A percentile compares a stretch with the other conserved stretches of the same genome.
phyloP scores from a whole-genome alignment of 2,888 invertebrate species.

The Ligdia adustata region DNA sequence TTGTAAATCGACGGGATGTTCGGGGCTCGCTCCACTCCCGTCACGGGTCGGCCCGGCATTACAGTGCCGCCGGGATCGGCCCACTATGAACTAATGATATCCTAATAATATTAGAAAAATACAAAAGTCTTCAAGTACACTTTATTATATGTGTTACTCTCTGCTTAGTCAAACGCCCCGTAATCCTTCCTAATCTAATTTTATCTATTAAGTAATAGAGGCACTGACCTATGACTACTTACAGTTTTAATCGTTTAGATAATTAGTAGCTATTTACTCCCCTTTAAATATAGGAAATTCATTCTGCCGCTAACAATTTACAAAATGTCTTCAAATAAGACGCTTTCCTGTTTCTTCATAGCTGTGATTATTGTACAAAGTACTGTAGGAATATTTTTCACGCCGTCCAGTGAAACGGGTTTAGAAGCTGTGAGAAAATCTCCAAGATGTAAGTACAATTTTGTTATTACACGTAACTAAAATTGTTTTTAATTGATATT shows the following conservation, averaged over 20 bases:
- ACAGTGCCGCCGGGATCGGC: slow-evolving; percentile 51
- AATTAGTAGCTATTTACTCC: slow-evolving; percentile 15
- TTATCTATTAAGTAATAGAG: slow-evolving; percentile 31
- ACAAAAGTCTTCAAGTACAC: too few relatives aligned
- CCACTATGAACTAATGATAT: slow-evolving; percentile 23
- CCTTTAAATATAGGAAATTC: slow-evolving; percentile 22
- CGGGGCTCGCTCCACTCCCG: slow-evolving; percentile 51
- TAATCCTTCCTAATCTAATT: not conserved
- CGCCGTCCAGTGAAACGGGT: slow-evolving; percentile 51
- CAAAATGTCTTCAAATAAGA: slow-evolving; percentile 48
- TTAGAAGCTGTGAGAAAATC: slow-evolving; percentile 65
- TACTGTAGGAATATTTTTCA: slow-evolving; percentile 46
- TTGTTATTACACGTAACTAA: too few relatives aligned
- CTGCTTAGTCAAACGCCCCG: too few relatives aligned
- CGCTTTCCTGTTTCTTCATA: slow-evolving; percentile 35
- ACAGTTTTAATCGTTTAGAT: slow-evolving; percentile 39
- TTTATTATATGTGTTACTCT: too few relatives aligned
- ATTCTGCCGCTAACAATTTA: slow-evolving; percentile 16
- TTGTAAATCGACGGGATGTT: slow-evolving; percentile 43
- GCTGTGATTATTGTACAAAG: slow-evolving; percentile 19
- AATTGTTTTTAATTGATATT: too few relatives aligned
- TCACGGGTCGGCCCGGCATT: slow-evolving; percentile 51
- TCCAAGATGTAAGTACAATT: slow-evolving; percentile 64
- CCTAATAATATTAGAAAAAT: too few relatives aligned
- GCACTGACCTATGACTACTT: slow-evolving; percentile 64